Conservation (phyloP, 2,888 invertebrate species). For the Nomada hirtipes region DNA sequence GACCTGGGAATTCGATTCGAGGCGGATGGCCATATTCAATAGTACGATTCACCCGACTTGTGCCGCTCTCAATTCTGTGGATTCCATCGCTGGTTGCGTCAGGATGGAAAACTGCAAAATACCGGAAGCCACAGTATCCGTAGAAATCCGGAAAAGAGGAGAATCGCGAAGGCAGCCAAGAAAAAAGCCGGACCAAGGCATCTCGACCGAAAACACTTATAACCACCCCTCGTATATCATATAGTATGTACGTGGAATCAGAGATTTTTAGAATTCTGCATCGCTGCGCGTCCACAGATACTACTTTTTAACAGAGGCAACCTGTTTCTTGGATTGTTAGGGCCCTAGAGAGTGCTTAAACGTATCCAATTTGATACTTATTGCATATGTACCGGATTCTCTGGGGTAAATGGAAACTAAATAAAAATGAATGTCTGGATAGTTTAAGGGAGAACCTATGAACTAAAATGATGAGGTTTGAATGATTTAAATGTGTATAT, state of each 20-base stretch:
- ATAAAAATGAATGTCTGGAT: too few relatives aligned
- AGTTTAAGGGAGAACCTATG: too few relatives aligned
- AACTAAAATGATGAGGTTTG: too few relatives aligned
- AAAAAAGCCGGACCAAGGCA: conserved; percentile 17
- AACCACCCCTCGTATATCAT: background rate
- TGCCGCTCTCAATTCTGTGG: conserved; percentile 63
- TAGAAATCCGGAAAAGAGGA: conserved; percentile 38
- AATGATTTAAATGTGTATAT: too few relatives aligned
- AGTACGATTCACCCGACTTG: conserved; percentile 62
- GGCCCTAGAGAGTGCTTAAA: background rate
- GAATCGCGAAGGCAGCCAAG: conserved; percentile 39
- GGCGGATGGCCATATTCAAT: conserved; percentile 64
- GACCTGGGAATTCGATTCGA: conserved; percentile 66
- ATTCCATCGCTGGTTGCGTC: conserved; percentile 57
- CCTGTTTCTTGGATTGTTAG: background rate
- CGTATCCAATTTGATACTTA: too few relatives aligned
- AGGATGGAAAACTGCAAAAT: conserved; percentile 71
- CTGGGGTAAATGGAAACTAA: too few relatives aligned
- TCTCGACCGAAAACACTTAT: conserved; percentile 16
- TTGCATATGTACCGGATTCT: too few relatives aligned
- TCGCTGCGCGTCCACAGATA: background rate
- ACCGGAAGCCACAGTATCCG: conserved; percentile 61
- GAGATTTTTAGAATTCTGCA: background rate
- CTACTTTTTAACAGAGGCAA: background rate
- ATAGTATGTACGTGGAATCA: background rate